Evolutionary conservation across 2,797 vertebrate species (phyloP).

Genomic region (Salmo trutta): DNA sequence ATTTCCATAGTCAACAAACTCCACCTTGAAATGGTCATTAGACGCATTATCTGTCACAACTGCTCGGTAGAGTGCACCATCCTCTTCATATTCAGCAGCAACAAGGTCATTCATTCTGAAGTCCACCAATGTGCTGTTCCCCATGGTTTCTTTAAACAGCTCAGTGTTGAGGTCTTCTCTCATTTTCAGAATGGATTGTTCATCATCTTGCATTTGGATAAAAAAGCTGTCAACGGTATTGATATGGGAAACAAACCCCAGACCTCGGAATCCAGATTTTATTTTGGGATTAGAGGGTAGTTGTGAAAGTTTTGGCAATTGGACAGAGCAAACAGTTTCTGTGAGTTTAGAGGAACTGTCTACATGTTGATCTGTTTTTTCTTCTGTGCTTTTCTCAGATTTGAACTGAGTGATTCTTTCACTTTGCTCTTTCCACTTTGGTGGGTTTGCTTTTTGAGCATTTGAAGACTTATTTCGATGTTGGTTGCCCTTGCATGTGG

Average conservation of each 20-base stretch:
- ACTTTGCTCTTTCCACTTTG: conserved; percentile 30
- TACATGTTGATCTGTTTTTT: neutral
- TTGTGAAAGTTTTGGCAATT: conserved; percentile 44
- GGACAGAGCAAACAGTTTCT: neutral
- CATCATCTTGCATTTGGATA: conserved; percentile 81
- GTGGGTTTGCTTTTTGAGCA: neutral
- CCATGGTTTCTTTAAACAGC: conserved; percentile 38
- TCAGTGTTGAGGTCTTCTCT: conserved; percentile 71
- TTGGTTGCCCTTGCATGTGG: neutral
- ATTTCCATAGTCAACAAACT: conserved; percentile 91
- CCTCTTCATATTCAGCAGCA: conserved; percentile 72
- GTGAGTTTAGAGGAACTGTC: conserved; percentile 29
- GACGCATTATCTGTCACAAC: conserved; percentile 67
- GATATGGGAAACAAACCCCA: conserved; percentile 75
- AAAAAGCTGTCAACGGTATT: conserved; percentile 75
- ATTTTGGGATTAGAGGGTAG: conserved; percentile 67
- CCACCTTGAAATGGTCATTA: conserved; percentile 66
- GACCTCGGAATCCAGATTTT: conserved; percentile 59
- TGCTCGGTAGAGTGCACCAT: conserved; percentile 80
- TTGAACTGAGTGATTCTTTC: conserved; percentile 24
- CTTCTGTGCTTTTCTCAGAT: neutral
- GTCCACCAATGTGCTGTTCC: conserved; percentile 31
- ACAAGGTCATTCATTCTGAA: conserved; percentile 72
- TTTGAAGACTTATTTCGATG: neutral
- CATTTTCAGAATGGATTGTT: conserved; percentile 76